Conservation (phyloP, 2,888 invertebrate species). For the Prenolepis imparis region DNA sequence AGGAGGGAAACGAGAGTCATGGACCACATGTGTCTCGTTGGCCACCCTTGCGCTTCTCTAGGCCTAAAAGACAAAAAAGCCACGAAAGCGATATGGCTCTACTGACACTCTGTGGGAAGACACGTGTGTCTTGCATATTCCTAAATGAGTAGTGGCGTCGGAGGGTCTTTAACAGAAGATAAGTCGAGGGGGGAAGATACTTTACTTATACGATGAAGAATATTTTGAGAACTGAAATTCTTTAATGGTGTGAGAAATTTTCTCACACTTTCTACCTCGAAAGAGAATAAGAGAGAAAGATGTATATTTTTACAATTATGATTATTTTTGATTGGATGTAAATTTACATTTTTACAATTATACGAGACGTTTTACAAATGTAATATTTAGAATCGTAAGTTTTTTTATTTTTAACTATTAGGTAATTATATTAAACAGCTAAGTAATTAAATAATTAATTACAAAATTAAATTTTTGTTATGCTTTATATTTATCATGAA, state of each 20-base stretch:
- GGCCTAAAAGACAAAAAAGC: slow-evolving; percentile 63
- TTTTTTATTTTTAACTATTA: neutral
- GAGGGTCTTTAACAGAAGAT: slow-evolving; percentile 73
- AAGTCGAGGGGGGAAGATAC: slow-evolving; percentile 50
- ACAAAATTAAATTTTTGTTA: neutral
- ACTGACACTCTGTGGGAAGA: slow-evolving; percentile 77
- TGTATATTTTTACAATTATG: neutral
- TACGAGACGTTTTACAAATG: neutral
- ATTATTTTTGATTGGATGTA: neutral
- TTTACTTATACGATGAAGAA: slow-evolving; percentile 1
- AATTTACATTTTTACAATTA: neutral
- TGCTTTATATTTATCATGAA: neutral
- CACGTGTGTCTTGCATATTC: slow-evolving; percentile 73
- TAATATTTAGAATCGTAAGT: neutral
- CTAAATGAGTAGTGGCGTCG: slow-evolving; percentile 53
- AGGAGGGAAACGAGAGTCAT: slow-evolving; percentile 68
- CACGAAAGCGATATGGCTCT: slow-evolving; percentile 75
- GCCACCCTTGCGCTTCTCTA: slow-evolving; percentile 68
- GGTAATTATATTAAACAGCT: neutral
- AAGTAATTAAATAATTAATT: neutral
- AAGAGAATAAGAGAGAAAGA: neutral
- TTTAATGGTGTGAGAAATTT: slow-evolving; percentile 1
- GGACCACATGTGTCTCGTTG: slow-evolving; percentile 74
- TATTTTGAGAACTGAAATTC: slow-evolving; percentile 26
- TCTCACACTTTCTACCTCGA: neutral